phyloP scores from a whole-genome alignment of 2,888 invertebrate species.

The Eubasilissa splendida region DNA sequence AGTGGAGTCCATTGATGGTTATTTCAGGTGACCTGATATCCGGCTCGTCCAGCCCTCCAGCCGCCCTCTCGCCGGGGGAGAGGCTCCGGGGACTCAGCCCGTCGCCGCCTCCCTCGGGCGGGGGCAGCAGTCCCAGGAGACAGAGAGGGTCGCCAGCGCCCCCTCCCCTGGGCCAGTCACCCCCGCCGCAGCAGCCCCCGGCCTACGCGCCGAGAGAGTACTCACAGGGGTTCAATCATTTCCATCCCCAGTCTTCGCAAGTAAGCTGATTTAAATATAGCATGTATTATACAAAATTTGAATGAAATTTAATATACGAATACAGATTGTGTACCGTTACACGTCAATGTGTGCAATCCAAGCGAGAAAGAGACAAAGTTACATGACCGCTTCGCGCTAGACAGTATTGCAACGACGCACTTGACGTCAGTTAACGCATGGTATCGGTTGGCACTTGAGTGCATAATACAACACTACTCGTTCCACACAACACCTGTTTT shows the following conservation, averaged over 20 bases:
- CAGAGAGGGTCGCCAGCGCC: constrained; percentile 59
- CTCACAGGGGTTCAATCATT: constrained; percentile 87
- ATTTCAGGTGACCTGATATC: constrained; percentile 62
- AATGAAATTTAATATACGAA: no score
- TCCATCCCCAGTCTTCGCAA: constrained; percentile 92
- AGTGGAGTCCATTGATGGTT: no score
- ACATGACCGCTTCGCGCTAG: no score
- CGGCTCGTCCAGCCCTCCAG: constrained; percentile 65
- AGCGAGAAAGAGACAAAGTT: no score
- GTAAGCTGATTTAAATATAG: constrained; percentile 64
- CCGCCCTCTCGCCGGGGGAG: constrained; percentile 61
- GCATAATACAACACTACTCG: no score
- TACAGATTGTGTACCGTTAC: no score
- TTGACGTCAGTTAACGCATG: no score
- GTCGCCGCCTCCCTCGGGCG: constrained; percentile 57
- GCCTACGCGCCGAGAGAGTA: constrained; percentile 75
- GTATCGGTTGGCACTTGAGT: no score
- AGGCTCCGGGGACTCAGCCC: constrained; percentile 60
- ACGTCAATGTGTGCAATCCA: no score
- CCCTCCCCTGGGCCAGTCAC: constrained; percentile 63
- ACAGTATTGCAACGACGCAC: no score
- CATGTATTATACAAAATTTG: no score
- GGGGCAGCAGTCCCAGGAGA: constrained; percentile 62
- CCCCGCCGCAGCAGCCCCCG: constrained; percentile 65
- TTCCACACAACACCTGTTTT: no score